Percentiles rank a stretch among this genome's conserved stretches.
Conservation (phyloP, 2,888 invertebrate genomes). For the Drosophila falleni region DNA sequence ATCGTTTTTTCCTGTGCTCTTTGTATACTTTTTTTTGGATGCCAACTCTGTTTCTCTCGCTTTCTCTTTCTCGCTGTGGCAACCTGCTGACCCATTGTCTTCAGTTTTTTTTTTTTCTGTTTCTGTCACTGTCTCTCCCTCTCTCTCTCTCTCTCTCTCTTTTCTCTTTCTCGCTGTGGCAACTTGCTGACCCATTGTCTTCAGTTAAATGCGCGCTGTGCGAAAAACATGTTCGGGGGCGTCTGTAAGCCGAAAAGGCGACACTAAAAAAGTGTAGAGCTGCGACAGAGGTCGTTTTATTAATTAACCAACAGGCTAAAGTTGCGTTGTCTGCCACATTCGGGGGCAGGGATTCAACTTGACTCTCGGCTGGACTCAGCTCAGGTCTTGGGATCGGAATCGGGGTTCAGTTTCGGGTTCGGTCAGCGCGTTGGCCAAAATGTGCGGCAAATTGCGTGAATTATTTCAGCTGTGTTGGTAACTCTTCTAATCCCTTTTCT, state of each 20-base stretch:
- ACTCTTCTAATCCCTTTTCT: neutral
- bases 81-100: conserved; percentile 53
- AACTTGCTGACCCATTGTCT: conserved; percentile 52
- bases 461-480: conserved; percentile 54
- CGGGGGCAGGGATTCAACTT: conserved; percentile 23
- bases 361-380: no score
- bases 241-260: conserved; percentile 31
- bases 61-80: conserved; percentile 23
- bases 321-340: conserved; percentile 28
- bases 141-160: neutral
- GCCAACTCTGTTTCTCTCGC: neutral
- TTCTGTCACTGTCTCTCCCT: neutral
- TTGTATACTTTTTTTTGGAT: conserved; percentile 23
- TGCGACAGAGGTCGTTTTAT: conserved; percentile 81
- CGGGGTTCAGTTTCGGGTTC: neutral
- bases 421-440: conserved; percentile 52
- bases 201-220: conserved; percentile 9
- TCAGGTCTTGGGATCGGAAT: neutral
- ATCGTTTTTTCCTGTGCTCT: conserved; percentile 37
- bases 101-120: neutral
- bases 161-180: conserved; percentile 22
- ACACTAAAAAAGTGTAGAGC: conserved; percentile 40
- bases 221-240: conserved; percentile 13
- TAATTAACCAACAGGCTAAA: conserved; percentile 80
- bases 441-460: conserved; percentile 76